phyloP scores from a whole-genome alignment of 2,113 vertebrate genomes.

The Misgurnus mizolepis region DNA sequence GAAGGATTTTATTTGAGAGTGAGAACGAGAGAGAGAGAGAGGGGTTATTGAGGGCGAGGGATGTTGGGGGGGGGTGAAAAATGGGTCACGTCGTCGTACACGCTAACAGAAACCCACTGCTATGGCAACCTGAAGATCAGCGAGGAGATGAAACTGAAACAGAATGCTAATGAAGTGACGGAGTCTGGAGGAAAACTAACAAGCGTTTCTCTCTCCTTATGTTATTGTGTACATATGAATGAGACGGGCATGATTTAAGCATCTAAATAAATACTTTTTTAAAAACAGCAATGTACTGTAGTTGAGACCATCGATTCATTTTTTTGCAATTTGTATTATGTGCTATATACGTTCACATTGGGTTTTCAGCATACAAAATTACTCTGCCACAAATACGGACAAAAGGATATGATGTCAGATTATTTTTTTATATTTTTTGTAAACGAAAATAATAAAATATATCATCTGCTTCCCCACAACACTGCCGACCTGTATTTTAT shows the following conservation, averaged over 20 bases:
- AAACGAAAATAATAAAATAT: too few relatives aligned
- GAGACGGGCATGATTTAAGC: background rate
- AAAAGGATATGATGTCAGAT: too few relatives aligned
- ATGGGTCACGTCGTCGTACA: slow-evolving; percentile 14
- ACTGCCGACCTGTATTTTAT: too few relatives aligned
- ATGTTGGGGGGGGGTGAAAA: slow-evolving; percentile 19
- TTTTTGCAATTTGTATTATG: background rate
- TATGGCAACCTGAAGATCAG: slow-evolving; percentile 36
- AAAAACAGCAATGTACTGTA: background rate
- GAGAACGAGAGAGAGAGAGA: background rate
- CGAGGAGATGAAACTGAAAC: slow-evolving; percentile 11
- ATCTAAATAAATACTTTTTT: background rate
- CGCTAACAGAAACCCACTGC: slow-evolving; percentile 23
- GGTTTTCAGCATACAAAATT: too few relatives aligned
- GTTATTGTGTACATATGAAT: background rate
- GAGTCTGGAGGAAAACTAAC: background rate
- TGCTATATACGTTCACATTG: background rate
- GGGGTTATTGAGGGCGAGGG: slow-evolving; percentile 33
- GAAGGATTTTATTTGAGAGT: slow-evolving; percentile 9
- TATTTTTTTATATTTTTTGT: too few relatives aligned
- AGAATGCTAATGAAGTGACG: slow-evolving; percentile 30
- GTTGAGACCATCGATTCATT: background rate
- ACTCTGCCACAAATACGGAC: too few relatives aligned
- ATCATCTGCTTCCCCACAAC: too few relatives aligned
- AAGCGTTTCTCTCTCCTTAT: background rate